Percentiles rank a stretch among this genome's conserved stretches.
Conservation (phyloP, 37 sponge, comb jelly and placozoan genomes). For the Beroe forskalii region DNA sequence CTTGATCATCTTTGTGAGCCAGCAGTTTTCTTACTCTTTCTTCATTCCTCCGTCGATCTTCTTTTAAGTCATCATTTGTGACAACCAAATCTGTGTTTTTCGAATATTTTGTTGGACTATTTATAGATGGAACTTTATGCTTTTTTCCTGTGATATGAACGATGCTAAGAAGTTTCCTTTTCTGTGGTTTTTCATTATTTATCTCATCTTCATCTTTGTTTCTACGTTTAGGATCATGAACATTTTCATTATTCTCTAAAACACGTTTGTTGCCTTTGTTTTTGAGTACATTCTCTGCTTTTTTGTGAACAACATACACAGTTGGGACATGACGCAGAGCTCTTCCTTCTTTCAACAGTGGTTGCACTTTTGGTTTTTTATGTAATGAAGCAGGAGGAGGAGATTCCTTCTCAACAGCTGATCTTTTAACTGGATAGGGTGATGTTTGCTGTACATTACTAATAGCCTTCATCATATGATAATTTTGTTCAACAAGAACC, state of each 20-base stretch:
- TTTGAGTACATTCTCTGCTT: constrained; percentile 36
- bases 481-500: neutral
- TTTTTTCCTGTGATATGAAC: constrained; percentile 55
- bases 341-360: constrained; percentile 6
- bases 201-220: constrained; percentile 15
- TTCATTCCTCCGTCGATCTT: neutral
- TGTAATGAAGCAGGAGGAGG: neutral
- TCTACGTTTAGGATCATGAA: constrained; percentile 18
- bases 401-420: constrained; percentile 39
- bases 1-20: constrained; percentile 8
- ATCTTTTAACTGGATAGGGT: constrained; percentile 5
- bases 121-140: constrained; percentile 26
- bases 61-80: constrained; percentile 21
- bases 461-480: neutral
- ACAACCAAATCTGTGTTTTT: constrained; percentile 16
- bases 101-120: constrained; percentile 24
- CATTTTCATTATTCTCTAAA: constrained; percentile 8
- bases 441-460: neutral
- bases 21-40: constrained; percentile 34
- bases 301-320: constrained; percentile 45
- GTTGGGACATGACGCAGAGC: constrained; percentile 14
- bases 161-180: constrained; percentile 19
- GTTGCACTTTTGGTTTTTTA: constrained; percentile 18
- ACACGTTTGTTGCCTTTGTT: constrained; percentile 48
- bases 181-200: neutral